Evolutionary conservation across 2,797 vertebrate species (phyloP), one percentile per base, ranked within the genome.

Genomic region (Ctenochaetus hawaiiensis): DNA sequence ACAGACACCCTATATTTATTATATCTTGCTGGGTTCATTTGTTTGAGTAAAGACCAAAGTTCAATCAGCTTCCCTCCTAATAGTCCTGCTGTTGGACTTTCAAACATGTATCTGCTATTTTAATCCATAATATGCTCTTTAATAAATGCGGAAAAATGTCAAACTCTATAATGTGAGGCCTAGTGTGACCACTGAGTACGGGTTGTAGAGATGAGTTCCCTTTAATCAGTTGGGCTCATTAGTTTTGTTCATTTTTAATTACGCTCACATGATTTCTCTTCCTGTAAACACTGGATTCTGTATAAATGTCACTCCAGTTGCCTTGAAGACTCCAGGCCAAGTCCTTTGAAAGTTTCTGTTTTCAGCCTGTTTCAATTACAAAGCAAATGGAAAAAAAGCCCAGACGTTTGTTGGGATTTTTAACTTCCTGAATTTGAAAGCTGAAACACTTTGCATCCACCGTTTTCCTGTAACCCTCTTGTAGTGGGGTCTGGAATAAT

Each of bases 351-450:
- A 78, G 65, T 72, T 59, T 56, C 63, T 63, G 64, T 73, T 78
- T 75, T 87, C 77, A 66, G 83, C 59, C 56, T 88, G 71, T 88
- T 85, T 86, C 86, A 85, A 91, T 92, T 91, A 88, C 45, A 82
- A 80, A 72, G 75, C 72, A 70, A 69, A 66, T 88, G 82, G 66
- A 84, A 75, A 81, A 85, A 72, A 45, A 30, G 68, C 26, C 34
- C 34, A 23, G 53, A 72, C 78, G 68, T 70, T 45, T 71, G 83
- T 90, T 92, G 81, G 75, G 78, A 84, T 87, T 91, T 86, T 90
- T 75, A n/a, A 77, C 89, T 92, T 92, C 88, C 85, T 91, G 85
- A 84, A 74, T 89, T 78, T 87, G 44, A 67, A 85, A 82, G 78
- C 84, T 77, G 37, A 84, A 82, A 85, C 62, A 30, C 73, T 70